These are phyloP conservation scores for Bryconaethiops microstoma DNA, from an alignment of 2,797 vertebrate species.

Conservation along the genomic window DNA sequence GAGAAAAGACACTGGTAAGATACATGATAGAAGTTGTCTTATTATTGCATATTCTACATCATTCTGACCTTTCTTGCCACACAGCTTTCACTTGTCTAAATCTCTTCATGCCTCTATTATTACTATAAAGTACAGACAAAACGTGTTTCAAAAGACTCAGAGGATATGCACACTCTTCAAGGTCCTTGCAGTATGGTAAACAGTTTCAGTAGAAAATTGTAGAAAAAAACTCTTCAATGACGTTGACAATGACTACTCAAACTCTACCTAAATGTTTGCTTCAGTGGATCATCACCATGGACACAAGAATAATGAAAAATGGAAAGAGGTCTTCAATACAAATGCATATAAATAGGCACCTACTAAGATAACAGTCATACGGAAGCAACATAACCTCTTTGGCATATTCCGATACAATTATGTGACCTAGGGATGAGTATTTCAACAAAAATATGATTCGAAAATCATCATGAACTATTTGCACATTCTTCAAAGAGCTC, in stretches of 20 bases:
- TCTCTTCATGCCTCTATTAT: neutral
- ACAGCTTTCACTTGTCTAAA: neutral
- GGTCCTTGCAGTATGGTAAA: neutral
- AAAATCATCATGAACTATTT: no score
- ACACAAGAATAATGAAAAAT: neutral
- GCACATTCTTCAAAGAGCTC: no score
- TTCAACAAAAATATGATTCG: no score
- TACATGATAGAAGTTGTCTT: neutral
- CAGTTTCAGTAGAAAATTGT: neutral
- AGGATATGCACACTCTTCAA: neutral
- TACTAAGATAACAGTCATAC: neutral
- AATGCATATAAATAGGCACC: neutral
- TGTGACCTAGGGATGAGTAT: neutral
- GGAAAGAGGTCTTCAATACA: neutral
- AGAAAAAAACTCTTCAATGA: neutral
- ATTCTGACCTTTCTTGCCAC: neutral
- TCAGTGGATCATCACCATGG: neutral
- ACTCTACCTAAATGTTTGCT: constrained; percentile 8
- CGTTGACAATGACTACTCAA: neutral
- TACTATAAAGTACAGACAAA: neutral
- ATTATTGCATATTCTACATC: neutral
- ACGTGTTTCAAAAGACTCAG: constrained; percentile 3
- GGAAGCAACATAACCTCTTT: neutral
- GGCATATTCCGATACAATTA: neutral
- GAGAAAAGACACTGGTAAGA: neutral